Evolutionary conservation across 2,888 invertebrate species (phyloP).

Genomic region (Drosophila pegasa): DNA sequence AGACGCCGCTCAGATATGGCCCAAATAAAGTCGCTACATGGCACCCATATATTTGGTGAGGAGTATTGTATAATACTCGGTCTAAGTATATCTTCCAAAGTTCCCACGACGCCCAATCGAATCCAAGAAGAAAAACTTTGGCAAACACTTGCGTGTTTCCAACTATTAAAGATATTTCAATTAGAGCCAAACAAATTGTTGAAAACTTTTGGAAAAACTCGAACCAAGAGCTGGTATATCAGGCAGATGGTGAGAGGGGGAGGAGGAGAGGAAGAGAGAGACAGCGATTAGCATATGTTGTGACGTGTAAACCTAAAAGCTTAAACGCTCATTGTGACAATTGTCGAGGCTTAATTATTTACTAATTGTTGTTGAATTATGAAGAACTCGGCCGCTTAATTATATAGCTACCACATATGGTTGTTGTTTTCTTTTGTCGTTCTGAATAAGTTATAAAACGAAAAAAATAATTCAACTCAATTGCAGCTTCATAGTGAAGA

Average conservation of each 20-base stretch:
- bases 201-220: constrained; percentile 11
- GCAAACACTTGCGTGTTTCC: constrained; percentile 51
- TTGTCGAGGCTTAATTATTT: constrained; percentile 72
- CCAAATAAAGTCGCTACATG: constrained; percentile 26
- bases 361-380: constrained; percentile 76
- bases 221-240: neutral
- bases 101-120: constrained; percentile 46
- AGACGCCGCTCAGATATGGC: constrained; percentile 21
- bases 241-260: neutral
- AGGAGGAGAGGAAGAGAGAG: too few species aligned
- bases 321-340: constrained; percentile 54
- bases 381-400: constrained; percentile 67
- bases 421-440: constrained; percentile 39
- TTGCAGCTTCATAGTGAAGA: constrained; percentile 15
- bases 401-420: constrained; percentile 61
- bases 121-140: constrained; percentile 12
- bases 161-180: constrained; percentile 60
- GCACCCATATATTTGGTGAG: constrained; percentile 18
- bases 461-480: constrained; percentile 19
- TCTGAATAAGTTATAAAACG: constrained; percentile 25
- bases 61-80: constrained; percentile 27
- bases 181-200: constrained; percentile 52
- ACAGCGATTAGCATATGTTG: constrained; percentile 37
- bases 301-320: constrained; percentile 48
- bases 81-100: constrained; percentile 6